A percentile compares a stretch with the other conserved stretches of the same genome.
These are phyloP conservation scores for Volucella bombylans DNA, from an alignment of 2,888 invertebrate species.

Conservation along the genomic window DNA sequence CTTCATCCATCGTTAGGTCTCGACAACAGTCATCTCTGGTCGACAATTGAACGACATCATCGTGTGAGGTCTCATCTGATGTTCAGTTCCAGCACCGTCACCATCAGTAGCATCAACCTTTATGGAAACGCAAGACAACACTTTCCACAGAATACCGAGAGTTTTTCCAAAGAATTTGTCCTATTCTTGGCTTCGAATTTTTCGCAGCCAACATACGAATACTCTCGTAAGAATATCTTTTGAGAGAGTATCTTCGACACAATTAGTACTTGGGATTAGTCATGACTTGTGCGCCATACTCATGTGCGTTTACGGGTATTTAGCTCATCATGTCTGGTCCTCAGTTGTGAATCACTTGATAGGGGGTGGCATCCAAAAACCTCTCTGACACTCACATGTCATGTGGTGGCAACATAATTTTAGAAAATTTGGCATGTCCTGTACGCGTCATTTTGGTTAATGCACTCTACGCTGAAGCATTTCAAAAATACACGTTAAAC, in stretches of 20 bases:
- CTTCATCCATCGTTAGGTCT: neutral
- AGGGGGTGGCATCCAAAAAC: constrained; percentile 8
- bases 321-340: constrained; percentile 27
- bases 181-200: constrained; percentile 66
- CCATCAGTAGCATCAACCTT: constrained; percentile 21
- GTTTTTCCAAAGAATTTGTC: constrained; percentile 67
- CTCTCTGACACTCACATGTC: constrained; percentile 14
- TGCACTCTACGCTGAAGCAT: constrained; percentile 39
- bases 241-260: constrained; percentile 1
- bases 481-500: neutral
- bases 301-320: constrained; percentile 5
- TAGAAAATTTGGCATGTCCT: constrained; percentile 62
- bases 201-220: constrained; percentile 22
- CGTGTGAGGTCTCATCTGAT: constrained; percentile 67
- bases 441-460: constrained; percentile 62
- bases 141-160: constrained; percentile 62
- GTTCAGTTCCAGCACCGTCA: constrained; percentile 37
- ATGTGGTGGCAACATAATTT: constrained; percentile 56
- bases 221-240: constrained; percentile 1
- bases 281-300: constrained; percentile 14
- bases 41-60: constrained; percentile 71
- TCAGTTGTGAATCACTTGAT: constrained; percentile 47
- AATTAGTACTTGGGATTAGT: constrained; percentile 50
- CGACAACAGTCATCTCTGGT: constrained; percentile 52
- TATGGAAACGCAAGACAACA: constrained; percentile 47